Percentiles rank a stretch among this genome's conserved stretches.
Conservation (phyloP, 2,888 invertebrate species). For the Amiota minor region DNA sequence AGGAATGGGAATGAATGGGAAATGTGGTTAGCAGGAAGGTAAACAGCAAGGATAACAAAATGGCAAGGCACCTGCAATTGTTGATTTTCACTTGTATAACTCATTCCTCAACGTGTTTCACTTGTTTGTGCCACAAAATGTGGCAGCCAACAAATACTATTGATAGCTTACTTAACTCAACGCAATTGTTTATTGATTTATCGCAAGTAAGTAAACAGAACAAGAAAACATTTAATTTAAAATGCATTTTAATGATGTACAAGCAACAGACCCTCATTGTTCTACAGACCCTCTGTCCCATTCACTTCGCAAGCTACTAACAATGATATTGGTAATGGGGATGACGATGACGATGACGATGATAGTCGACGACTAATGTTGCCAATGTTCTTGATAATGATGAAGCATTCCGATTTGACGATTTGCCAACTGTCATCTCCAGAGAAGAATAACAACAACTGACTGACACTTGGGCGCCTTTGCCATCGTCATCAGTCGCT, state of each 20-base stretch:
- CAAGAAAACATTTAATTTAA: conserved; percentile 14
- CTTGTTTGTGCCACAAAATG: neutral
- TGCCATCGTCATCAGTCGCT: neutral
- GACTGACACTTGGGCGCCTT: neutral
- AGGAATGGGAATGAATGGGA: too few species aligned
- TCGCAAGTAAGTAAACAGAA: neutral
- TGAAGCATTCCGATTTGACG: conserved; percentile 5
- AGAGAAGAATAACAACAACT: neutral
- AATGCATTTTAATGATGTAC: conserved; percentile 28
- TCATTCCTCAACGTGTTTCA: conserved; percentile 2
- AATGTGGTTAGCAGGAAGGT: neutral
- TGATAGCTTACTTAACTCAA: neutral
- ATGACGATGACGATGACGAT: conserved; percentile 9
- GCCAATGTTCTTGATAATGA: conserved; percentile 6
- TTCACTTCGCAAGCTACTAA: too few species aligned
- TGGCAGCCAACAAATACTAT: neutral
- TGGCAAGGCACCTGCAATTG: conserved; percentile 23
- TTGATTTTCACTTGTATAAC: neutral
- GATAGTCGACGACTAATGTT: neutral
- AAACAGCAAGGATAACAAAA: neutral
- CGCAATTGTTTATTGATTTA: conserved; percentile 19
- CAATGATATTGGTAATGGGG: conserved; percentile 4
- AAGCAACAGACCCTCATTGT: neutral
- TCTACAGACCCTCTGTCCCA: too few species aligned
- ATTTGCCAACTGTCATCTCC: conserved; percentile 24